phyloP scores from a whole-genome alignment of 1,140 invertebrate species.

The Lepidurus packardi region DNA sequence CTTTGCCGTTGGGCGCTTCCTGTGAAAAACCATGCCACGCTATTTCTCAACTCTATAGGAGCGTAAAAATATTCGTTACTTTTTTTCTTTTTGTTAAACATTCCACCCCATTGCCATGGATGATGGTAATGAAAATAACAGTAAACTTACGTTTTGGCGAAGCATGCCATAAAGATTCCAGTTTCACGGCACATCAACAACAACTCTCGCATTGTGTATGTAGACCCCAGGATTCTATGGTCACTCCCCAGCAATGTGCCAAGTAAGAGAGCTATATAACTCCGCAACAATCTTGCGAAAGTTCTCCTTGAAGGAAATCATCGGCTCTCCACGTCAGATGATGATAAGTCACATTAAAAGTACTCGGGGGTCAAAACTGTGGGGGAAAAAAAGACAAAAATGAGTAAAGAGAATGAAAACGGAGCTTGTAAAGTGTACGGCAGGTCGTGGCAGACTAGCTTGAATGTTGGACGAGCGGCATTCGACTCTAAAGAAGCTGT shows the following conservation, averaged over 20 bases:
- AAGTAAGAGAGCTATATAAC: too few species aligned
- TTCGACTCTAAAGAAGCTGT: not conserved
- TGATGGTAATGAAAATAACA: not conserved
- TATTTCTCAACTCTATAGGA: not conserved
- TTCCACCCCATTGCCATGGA: not conserved
- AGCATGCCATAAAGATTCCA: not conserved
- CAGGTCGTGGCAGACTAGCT: not conserved
- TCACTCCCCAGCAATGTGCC: not conserved
- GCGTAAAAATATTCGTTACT: too few species aligned
- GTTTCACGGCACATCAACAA: conserved; percentile 18
- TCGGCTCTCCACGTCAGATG: too few species aligned
- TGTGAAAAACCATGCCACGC: not conserved
- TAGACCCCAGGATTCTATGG: not conserved
- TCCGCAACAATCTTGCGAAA: too few species aligned
- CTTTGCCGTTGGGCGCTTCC: not conserved
- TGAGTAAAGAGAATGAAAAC: not conserved
- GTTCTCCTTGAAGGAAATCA: too few species aligned
- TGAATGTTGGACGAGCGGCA: not conserved
- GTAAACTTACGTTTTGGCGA: not conserved
- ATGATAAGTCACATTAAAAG: too few species aligned
- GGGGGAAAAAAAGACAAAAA: not conserved
- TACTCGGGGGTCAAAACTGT: too few species aligned
- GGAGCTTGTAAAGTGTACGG: not conserved
- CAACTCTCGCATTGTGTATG: not conserved
- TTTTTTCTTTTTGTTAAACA: not conserved